Percentiles rank a stretch among this genome's conserved stretches.
Evolutionary conservation across 2,888 invertebrate genomes (phyloP).

Genomic region (Torymus aiolomorphi): DNA sequence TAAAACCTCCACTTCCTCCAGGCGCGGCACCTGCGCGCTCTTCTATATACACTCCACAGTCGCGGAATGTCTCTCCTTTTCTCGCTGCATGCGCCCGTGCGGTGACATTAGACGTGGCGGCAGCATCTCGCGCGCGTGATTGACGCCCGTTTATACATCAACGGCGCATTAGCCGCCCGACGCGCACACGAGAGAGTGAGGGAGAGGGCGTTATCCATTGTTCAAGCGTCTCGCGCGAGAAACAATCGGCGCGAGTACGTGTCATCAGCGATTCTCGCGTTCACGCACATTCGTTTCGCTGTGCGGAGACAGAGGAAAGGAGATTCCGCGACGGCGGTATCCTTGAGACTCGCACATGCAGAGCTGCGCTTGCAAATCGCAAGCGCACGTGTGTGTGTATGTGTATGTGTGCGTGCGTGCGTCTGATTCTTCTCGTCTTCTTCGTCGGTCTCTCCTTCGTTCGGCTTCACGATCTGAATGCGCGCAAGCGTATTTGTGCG

Average conservation of each 20-base stretch:
- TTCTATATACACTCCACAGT: not conserved
- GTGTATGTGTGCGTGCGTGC: constrained; percentile 21
- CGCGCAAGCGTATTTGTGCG: not conserved
- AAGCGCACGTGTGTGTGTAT: not conserved
- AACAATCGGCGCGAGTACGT: constrained; percentile 34
- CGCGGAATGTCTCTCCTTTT: not conserved
- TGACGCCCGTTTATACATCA: constrained; percentile 46
- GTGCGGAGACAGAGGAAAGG: no score
- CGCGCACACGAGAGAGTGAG: not conserved
- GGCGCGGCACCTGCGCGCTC: not conserved
- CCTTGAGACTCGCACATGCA: no score
- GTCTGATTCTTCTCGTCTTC: constrained; percentile 29
- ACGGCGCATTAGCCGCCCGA: constrained; percentile 39
- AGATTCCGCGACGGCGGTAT: no score
- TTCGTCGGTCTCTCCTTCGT: constrained; percentile 2
- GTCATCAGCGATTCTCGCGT: no score
- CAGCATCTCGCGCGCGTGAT: constrained; percentile 36
- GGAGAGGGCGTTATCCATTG: constrained; percentile 9
- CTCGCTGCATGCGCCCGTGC: no score
- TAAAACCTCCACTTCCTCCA: no score
- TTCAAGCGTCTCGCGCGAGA: constrained; percentile 12
- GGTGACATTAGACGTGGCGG: constrained; percentile 33
- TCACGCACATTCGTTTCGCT: not conserved
- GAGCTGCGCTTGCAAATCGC: no score
- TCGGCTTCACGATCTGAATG: not conserved